Conservation (phyloP, 2,797 vertebrate genomes). For the Eulemur albifrons region DNA sequence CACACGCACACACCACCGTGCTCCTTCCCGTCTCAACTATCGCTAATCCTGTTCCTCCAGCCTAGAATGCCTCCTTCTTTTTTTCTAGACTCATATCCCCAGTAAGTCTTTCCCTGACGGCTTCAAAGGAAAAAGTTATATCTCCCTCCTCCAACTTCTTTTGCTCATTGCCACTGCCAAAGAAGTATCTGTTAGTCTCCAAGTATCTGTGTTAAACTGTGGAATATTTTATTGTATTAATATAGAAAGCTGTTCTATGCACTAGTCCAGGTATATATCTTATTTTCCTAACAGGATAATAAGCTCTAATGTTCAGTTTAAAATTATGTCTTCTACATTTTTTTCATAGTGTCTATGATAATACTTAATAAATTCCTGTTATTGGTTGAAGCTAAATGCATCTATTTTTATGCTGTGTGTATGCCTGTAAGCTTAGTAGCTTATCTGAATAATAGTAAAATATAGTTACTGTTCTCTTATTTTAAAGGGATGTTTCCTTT, state of each 20-base stretch:
- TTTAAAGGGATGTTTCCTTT: slow-evolving; percentile 9
- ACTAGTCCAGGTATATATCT: not conserved
- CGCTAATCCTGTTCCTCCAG: not conserved
- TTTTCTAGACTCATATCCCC: not conserved
- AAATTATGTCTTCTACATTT: slow-evolving; percentile 47
- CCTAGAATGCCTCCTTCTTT: not conserved
- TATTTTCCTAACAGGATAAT: not conserved
- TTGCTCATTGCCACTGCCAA: not conserved
- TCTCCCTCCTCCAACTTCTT: not conserved
- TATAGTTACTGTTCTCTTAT: not conserved
- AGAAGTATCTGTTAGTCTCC: not conserved
- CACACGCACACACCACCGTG: too few species aligned
- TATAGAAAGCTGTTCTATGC: not conserved
- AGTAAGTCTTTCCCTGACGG: not conserved
- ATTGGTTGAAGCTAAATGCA: not conserved
- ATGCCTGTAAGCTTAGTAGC: not conserved
- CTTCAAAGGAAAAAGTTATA: not conserved
- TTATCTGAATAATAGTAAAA: slow-evolving; percentile 12
- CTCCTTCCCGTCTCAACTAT: not conserved
- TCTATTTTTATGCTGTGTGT: not conserved
- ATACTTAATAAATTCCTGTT: not conserved
- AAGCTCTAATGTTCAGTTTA: slow-evolving; percentile 17
- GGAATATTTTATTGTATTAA: not conserved
- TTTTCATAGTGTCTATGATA: not conserved
- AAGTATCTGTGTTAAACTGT: not conserved